Conservation (phyloP, 1,140 invertebrate genomes). For the Aphelinus certus region DNA sequence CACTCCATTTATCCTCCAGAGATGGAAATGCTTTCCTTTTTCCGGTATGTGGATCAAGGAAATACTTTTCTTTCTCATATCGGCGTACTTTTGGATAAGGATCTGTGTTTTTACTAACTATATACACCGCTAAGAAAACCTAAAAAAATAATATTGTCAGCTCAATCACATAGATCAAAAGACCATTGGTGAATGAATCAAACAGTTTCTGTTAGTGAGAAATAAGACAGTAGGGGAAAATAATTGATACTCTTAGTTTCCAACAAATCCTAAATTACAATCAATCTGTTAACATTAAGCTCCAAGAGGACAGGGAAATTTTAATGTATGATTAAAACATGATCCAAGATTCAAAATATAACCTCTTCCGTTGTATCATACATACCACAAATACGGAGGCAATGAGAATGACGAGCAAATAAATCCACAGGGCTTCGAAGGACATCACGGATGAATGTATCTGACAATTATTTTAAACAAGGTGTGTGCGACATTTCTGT, state of each 20-base stretch:
- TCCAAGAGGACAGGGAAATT: too few relatives aligned
- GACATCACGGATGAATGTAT: constrained; percentile 14
- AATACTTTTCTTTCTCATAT: constrained; percentile 81
- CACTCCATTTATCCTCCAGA: constrained; percentile 73
- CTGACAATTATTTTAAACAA: constrained; percentile 18
- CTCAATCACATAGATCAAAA: too few relatives aligned
- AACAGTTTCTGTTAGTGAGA: too few relatives aligned
- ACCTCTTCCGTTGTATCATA: constrained; percentile 14
- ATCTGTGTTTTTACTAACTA: constrained; percentile 62
- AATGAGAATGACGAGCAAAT: constrained; percentile 12
- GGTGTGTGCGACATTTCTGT: constrained; percentile 13
- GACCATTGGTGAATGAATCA: too few relatives aligned
- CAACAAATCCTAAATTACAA: too few relatives aligned
- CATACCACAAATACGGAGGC: constrained; percentile 30
- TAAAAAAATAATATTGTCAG: constrained; percentile 52
- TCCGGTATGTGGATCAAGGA: constrained; percentile 72
- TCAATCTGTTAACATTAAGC: too few relatives aligned
- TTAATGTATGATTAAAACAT: too few relatives aligned
- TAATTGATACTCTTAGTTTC: too few relatives aligned
- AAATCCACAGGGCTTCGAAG: constrained; percentile 17
- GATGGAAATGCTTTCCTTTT: constrained; percentile 75
- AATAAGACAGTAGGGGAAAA: too few relatives aligned
- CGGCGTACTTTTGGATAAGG: constrained; percentile 76
- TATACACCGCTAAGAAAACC: constrained; percentile 69
- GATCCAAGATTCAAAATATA: constrained; percentile 19